Evolutionary conservation across 2,113 vertebrate species (phyloP), one percentile per base, ranked within the genome.

Genomic region (Dendrocopos noguchii): DNA sequence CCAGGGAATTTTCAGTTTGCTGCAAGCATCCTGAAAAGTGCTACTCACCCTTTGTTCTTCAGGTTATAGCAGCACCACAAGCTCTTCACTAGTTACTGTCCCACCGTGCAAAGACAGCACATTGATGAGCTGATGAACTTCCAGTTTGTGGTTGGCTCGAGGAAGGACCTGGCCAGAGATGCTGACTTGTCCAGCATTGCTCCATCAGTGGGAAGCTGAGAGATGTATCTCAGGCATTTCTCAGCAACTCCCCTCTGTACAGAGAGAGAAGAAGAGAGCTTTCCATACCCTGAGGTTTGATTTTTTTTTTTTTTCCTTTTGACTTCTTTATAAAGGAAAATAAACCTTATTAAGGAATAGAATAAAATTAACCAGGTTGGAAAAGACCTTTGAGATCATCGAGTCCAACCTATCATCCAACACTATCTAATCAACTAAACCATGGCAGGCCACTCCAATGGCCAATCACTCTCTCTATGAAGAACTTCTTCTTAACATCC

Each of bases 71-170:
- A 90, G 24, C 46, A 80, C 2, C 42, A 34, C 28, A 66, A 64
- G 13, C 15, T 24, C 29, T 56, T 76, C 80, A 20, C 25, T 31
- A 42, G 27, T 86, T 21, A 24, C 13, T 80, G 31, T 6, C 28
- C 10, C 57, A 19, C 59, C 0, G 2, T 7, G 31, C 7, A 56
- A 28, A 9, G 9, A 33, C 21, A 80, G 20, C 1, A 0, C 42
- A 34, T 16, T 0, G 3, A 47, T 78, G 21, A 39, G 39, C 73
- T 42, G 42, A 42, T 1, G 8, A 67, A 36, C 6, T 59, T 75
- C 15, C 24, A n/a, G 8, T 63, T 27, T 59, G 42, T 57, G 28
- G 25, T 8, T 86, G 34, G 12, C 34, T 77, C 3, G 1, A 44
- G 28, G 24, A 5, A 2, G 8, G 1, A 18, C n/a, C 7, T 64